Evolutionary conservation across 2,888 invertebrate genomes (phyloP), one percentile per base, ranked within the genome.

Genomic region (Erebia epiphron): DNA sequence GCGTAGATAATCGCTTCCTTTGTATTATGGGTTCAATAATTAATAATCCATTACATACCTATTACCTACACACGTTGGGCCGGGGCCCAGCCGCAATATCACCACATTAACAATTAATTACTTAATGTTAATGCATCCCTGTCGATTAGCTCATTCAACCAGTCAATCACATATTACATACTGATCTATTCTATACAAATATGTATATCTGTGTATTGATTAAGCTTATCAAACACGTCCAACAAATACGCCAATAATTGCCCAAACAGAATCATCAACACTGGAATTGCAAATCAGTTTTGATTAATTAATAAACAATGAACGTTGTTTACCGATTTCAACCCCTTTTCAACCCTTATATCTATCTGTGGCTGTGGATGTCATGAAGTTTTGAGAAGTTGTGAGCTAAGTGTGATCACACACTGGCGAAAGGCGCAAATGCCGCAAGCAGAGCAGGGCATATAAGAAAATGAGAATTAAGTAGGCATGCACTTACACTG

Each of bases 291-390:
- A 52, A 52, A 52, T 52, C 9, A 52, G 52, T n/a, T 52, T 52
- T n/a, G 52, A 52, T 11, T 9, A 54, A 54, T 54, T 54, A 54
- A 54, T 54, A 54, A 54, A 54, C 54, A 54, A 54, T 54, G 54
- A 54, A 54, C 11, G 54, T 54, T 18, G 54, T 54, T 54, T 7
- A 54, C 10, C 18, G 18, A 54, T 54, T 54, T 54, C 54, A 18
- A 54, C 54, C 16, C 16, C 16, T 54, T 16, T 18, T 18, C 54
- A 54, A 54, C 16, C 18, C 10, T 52, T 50, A 9, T 16, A 10
- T 35, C 35, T 35, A 35, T 35, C 35, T 7, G 35, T 35, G 35
- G 1, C 35, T 7, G 35, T 35, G 35, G 1, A 35, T 35, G 7
- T 7, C 35, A 35, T 35, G 7, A 35, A 35, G 35, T 35, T 35